A percentile compares a stretch with the other conserved stretches of the same genome.
Evolutionary conservation across 2,797 vertebrate genomes (phyloP).

Genomic region (Eptatretus atami): DNA sequence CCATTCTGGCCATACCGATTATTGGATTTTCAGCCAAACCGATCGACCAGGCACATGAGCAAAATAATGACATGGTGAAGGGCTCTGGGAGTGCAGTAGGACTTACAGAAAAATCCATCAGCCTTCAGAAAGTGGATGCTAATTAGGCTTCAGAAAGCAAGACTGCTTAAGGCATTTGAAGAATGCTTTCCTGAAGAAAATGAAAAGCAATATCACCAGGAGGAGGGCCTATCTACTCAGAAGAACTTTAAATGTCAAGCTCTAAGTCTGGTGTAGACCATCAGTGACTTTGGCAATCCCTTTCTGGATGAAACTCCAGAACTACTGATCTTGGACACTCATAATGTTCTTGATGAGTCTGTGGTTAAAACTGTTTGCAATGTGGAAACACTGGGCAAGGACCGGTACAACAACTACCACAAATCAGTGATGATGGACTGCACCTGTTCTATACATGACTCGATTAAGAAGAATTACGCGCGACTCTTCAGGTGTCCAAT

Average conservation of each 20-base stretch:
- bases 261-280: not conserved
- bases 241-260: not conserved
- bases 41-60: not conserved
- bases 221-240: not conserved
- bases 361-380: not conserved
- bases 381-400: constrained; percentile 1
- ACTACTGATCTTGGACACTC: not conserved
- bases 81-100: constrained; percentile 4
- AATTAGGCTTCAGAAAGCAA: not conserved
- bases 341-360: not conserved
- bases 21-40: not conserved
- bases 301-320: not conserved
- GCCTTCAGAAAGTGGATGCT: constrained; percentile 3
- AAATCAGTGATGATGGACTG: not conserved
- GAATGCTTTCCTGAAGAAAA: not conserved
- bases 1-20: not conserved
- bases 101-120: not conserved
- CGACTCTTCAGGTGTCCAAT: not conserved
- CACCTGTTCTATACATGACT: constrained; percentile 1
- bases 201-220: not conserved
- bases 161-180: not conserved
- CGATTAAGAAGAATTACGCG: not conserved
- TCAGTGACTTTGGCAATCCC: not conserved
- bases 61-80: constrained; percentile 2
- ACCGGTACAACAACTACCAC: not conserved